Evolutionary conservation across 2,797 vertebrate genomes (phyloP), one percentile per base, ranked within the genome.

Genomic region (Parauchenoglanis ngamensis): DNA sequence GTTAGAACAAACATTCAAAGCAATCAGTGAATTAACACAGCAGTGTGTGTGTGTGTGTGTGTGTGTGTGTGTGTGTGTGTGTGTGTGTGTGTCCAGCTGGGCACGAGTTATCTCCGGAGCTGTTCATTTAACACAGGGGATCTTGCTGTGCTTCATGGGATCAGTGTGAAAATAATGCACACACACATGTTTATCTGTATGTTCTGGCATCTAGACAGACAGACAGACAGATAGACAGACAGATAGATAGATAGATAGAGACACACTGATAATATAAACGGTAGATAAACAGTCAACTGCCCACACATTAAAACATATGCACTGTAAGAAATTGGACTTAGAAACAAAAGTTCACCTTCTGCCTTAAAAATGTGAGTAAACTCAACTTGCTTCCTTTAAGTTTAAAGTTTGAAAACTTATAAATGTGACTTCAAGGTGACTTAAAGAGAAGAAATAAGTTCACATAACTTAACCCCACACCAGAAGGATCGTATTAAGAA

Each of bases 11-110:
- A 67, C 4, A 7, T 82, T 15, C 15, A 46, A 46, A 31, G 44
- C 25, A 67, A 63, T 17, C 7, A 46, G 40, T 81, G 13, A 46
- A 44, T 80, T 35, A 35, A 79, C 31, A 77, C 49, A 31, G 49
- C 13, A 77, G 56, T 59, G 77, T 79, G 77, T 79, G 77, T 79
- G 73, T 31, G 75, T 31, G 75, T 78, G 76, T 78, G 73, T 54
- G 25, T 56, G 76, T 21, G 76, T 77, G 75, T 77, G 25, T 75
- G 21, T n/a, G 44, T 46, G 40, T 25, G 40, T 75, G 40, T 49
- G 72, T 25, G 44, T 49, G 23, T 52, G 73, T 52, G 6, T 19
- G 15, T 77, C 75, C 49, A 77, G 49, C 49, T 28, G 44, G 72
- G 49, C 49, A 35, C 12, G 3, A 56, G n/a, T 31, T 6, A 54